Evolutionary conservation across 2,888 invertebrate genomes (phyloP).

Genomic region (Ectemnius continuus): DNA sequence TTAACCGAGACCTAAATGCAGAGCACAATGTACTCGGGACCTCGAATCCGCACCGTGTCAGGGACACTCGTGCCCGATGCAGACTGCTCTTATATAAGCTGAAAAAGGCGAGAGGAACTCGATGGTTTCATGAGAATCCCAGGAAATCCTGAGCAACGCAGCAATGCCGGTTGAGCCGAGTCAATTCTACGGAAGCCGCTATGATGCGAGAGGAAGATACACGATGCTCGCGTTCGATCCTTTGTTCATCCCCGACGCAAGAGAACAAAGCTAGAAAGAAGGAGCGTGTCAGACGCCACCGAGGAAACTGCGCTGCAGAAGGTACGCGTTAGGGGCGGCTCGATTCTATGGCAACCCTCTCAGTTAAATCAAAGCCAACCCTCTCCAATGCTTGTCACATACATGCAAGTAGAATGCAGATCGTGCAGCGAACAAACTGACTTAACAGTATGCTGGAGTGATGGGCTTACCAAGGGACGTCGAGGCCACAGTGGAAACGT

Average conservation of each 20-base stretch:
- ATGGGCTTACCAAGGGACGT: no score
- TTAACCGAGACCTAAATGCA: slow-evolving; percentile 14
- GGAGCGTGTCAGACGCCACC: no score
- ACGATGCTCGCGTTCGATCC: slow-evolving; percentile 7
- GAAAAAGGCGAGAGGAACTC: slow-evolving; percentile 26
- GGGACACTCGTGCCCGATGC: slow-evolving; percentile 35
- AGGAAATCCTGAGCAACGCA: not conserved
- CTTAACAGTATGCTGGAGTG: no score
- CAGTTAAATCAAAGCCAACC: no score
- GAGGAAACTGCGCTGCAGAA: no score
- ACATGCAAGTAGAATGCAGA: no score
- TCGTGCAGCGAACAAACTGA: no score
- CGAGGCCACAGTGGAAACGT: no score
- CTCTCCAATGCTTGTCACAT: no score
- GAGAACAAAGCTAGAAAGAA: not conserved
- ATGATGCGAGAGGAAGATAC: slow-evolving; percentile 18
- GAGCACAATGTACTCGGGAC: slow-evolving; percentile 22
- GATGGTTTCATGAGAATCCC: slow-evolving; percentile 9
- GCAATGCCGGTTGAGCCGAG: not conserved
- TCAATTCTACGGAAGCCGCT: not conserved
- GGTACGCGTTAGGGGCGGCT: no score
- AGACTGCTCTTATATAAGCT: slow-evolving; percentile 37
- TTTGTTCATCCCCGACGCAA: not conserved
- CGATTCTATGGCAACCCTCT: no score
- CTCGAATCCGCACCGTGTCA: slow-evolving; percentile 38